Percentiles rank a stretch among this genome's conserved stretches.
Evolutionary conservation across 1,140 invertebrate genomes (phyloP).

Genomic region (Cydia pomonella): DNA sequence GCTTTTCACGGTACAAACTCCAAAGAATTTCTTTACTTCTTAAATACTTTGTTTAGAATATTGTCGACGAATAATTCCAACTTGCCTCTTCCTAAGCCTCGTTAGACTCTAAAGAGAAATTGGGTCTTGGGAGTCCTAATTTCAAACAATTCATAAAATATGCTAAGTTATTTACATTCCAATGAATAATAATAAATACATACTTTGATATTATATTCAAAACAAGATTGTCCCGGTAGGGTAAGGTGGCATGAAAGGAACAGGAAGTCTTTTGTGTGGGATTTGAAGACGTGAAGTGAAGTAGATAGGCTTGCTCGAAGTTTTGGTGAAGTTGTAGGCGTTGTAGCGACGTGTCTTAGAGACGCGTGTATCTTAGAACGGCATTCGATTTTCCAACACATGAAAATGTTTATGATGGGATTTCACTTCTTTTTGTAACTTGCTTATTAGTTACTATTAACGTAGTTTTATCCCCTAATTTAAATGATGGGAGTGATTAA

Average conservation of each 20-base stretch:
- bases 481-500: too few relatives aligned
- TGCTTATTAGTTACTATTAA: too few relatives aligned
- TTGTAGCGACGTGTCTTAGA: too few relatives aligned
- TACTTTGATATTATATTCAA: constrained; percentile 10
- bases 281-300: background rate
- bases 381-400: too few relatives aligned
- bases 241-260: constrained; percentile 6
- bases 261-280: constrained; percentile 29
- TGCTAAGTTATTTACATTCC: constrained; percentile 23
- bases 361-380: too few relatives aligned
- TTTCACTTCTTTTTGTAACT: too few relatives aligned
- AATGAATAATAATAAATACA: constrained; percentile 11
- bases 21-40: background rate
- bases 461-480: too few relatives aligned
- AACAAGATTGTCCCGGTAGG: background rate
- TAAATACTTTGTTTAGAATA: background rate
- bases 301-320: background rate
- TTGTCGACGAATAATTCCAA: background rate
- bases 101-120: background rate
- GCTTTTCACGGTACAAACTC: constrained; percentile 20
- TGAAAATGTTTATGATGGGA: too few relatives aligned
- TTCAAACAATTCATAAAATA: constrained; percentile 26
- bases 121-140: background rate
- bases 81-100: background rate
- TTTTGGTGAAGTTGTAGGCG: background rate